phyloP scores from a whole-genome alignment of 2,113 vertebrate genomes.

The Motacilla alba region DNA sequence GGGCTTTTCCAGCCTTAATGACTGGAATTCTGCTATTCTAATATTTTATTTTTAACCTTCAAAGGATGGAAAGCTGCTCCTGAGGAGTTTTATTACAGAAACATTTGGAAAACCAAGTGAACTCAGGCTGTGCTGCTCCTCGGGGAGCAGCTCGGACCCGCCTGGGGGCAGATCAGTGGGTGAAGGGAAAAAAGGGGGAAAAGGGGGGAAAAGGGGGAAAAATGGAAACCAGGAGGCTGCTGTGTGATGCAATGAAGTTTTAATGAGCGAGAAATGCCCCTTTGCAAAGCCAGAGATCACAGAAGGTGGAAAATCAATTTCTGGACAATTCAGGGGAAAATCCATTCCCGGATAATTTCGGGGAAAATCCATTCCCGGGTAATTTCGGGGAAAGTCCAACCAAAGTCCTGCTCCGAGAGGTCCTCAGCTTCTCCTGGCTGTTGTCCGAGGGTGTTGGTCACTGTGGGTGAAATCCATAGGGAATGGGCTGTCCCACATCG shows the following conservation, averaged over 20 bases:
- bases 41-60: neutral
- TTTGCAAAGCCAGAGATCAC: neutral
- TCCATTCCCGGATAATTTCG: accelerated
- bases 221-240: neutral
- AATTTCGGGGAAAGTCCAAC: neutral
- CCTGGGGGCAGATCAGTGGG: too few relatives aligned
- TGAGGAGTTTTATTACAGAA: accelerated
- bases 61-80: neutral
- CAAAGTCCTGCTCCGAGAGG: neutral
- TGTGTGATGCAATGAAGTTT: neutral
- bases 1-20: neutral
- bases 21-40: neutral
- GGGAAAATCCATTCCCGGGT: neutral
- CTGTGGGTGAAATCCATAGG: neutral
- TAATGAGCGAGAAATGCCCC: neutral
- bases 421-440: neutral
- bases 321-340: neutral
- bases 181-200: neutral
- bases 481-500: accelerated
- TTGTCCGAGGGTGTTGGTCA: neutral
- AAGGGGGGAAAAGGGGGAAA: neutral
- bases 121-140: neutral
- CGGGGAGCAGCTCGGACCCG: neutral
- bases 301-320: neutral
- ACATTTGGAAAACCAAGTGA: neutral